These are phyloP conservation scores for Coregonus sp. DNA, from an alignment of 2,797 vertebrate genomes.

Conservation along the genomic window DNA sequence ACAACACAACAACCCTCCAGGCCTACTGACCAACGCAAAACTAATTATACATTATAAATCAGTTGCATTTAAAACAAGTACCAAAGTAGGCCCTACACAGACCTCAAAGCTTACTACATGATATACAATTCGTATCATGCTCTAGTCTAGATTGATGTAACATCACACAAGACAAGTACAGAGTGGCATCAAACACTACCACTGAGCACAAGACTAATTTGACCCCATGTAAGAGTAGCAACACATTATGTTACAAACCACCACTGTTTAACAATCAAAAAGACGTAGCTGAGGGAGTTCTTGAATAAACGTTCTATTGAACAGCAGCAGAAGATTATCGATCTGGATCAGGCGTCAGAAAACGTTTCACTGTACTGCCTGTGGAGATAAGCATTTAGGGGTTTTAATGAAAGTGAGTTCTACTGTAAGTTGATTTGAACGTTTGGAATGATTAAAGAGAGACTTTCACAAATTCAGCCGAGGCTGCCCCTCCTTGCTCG, in stretches of 20 bases:
- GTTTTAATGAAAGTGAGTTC: conserved; percentile 37
- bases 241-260: not conserved
- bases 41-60: not conserved
- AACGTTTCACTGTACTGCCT: not conserved
- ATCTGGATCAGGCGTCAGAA: conserved; percentile 7
- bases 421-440: conserved; percentile 55
- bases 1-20: conserved; percentile 51
- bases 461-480: too few relatives aligned
- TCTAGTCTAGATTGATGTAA: not conserved
- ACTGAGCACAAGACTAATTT: not conserved
- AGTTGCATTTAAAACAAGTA: not conserved
- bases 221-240: not conserved
- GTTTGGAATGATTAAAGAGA: conserved; percentile 44
- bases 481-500: too few relatives aligned
- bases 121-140: not conserved
- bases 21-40: conserved; percentile 42
- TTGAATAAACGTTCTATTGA: not conserved
- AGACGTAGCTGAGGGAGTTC: not conserved
- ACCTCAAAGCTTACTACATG: not conserved
- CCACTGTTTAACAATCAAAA: conserved; percentile 44
- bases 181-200: not conserved
- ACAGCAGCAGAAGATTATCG: not conserved
- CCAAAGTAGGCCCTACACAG: not conserved
- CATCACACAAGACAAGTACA: not conserved
- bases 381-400: conserved; percentile 17